Percentiles rank a stretch among this genome's conserved stretches.
phyloP scores from a whole-genome alignment of 2,888 invertebrate genomes.

The Chalcosyrphus nemorum region DNA sequence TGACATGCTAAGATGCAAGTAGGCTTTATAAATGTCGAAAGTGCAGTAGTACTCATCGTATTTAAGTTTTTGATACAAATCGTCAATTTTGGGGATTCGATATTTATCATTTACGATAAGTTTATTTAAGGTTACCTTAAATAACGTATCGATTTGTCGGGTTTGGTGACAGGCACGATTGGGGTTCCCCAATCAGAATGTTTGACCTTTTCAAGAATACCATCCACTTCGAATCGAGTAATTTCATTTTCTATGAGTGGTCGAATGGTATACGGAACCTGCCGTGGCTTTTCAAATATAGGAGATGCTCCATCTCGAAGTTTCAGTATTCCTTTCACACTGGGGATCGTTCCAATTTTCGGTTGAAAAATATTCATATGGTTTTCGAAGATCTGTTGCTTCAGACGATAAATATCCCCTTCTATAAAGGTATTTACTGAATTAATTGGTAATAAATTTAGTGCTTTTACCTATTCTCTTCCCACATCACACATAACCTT shows the following conservation, averaged over 20 bases:
- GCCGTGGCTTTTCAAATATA: slow-evolving; percentile 28
- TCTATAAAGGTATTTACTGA: background rate
- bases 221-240: background rate
- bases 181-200: slow-evolving; percentile 45
- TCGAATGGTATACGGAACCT: slow-evolving; percentile 21
- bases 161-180: slow-evolving; percentile 36
- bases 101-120: no score
- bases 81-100: no score
- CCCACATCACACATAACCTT: no score
- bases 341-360: slow-evolving; percentile 30
- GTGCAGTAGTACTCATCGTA: slow-evolving; percentile 7
- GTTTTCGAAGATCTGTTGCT: slow-evolving; percentile 14
- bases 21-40: slow-evolving; percentile 26
- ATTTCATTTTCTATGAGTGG: slow-evolving; percentile 23
- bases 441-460: background rate
- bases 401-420: background rate
- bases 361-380: slow-evolving; percentile 21
- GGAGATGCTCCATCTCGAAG: slow-evolving; percentile 6
- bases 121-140: no score
- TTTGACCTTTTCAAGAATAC: background rate
- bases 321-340: slow-evolving; percentile 17
- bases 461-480: no score
- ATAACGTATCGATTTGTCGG: no score
- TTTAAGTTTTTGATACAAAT: no score
- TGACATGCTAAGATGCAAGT: slow-evolving; percentile 22